Evolutionary conservation across 2,113 vertebrate species (phyloP).

Genomic region (Hippotragus niger): DNA sequence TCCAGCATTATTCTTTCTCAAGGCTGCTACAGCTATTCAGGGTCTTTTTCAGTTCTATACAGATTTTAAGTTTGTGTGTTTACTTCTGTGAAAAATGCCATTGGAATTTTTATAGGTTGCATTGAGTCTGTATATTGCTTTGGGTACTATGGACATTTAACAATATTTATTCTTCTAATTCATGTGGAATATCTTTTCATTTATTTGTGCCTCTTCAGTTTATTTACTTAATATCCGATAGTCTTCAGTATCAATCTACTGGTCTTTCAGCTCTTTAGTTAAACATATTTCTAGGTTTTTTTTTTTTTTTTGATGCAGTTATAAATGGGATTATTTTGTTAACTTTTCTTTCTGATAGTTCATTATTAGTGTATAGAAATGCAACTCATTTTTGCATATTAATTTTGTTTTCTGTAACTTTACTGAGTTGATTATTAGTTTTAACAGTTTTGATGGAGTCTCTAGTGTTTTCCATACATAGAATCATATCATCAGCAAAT

Average conservation of each 20-base stretch:
- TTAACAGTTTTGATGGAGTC: background rate
- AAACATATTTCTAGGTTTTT: background rate
- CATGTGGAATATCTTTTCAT: background rate
- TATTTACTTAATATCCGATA: background rate
- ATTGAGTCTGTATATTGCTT: background rate
- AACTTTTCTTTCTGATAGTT: background rate
- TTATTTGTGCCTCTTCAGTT: background rate
- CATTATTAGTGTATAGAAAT: background rate
- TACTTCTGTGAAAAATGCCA: background rate
- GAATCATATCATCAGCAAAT: background rate
- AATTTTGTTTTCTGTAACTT: background rate
- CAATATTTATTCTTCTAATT: background rate
- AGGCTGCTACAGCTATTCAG: background rate
- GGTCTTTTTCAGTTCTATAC: background rate
- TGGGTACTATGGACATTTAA: background rate
- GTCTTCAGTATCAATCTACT: background rate
- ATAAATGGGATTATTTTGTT: background rate
- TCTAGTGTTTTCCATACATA: background rate
- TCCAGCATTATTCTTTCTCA: background rate
- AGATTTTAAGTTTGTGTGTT: background rate
- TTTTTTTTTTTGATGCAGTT: background rate
- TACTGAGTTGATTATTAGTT: background rate
- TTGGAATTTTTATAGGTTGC: background rate
- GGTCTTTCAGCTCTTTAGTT: background rate
- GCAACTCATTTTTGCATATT: background rate